Conservation (phyloP, 2,113 vertebrate genomes). For the Pangasianodon hypophthalmus region DNA sequence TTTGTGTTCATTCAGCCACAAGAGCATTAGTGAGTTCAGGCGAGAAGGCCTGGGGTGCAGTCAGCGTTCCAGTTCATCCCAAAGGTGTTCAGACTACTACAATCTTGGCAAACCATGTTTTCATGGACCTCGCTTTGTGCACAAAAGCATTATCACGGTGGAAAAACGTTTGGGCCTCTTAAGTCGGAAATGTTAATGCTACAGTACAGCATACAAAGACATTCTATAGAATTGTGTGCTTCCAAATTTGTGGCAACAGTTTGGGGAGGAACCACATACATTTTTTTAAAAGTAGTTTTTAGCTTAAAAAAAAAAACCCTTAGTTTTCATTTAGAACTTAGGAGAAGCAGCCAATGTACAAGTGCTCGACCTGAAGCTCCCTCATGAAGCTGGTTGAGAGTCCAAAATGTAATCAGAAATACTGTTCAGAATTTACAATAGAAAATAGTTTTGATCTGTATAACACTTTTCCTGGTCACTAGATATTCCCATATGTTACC, state of each 20-base stretch:
- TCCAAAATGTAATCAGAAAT: background rate
- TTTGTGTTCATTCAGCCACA: background rate
- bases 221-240: background rate
- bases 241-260: background rate
- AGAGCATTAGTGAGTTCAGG: background rate
- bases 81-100: background rate
- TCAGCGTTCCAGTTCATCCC: background rate
- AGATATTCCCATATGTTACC: background rate
- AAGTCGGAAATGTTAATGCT: background rate
- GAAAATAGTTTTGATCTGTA: background rate
- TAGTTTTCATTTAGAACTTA: background rate
- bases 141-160: too few relatives aligned
- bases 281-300: background rate
- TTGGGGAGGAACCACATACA: background rate
- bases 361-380: background rate
- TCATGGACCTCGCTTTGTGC: background rate
- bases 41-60: background rate
- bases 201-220: background rate
- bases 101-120: background rate
- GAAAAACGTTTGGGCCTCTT: background rate
- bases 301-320: background rate
- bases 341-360: background rate
- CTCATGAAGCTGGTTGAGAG: background rate
- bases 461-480: background rate
- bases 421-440: background rate